Base-by-base conservation (phyloP, 1,140 invertebrate genomes). In the Oscheius sp. region DNA sequence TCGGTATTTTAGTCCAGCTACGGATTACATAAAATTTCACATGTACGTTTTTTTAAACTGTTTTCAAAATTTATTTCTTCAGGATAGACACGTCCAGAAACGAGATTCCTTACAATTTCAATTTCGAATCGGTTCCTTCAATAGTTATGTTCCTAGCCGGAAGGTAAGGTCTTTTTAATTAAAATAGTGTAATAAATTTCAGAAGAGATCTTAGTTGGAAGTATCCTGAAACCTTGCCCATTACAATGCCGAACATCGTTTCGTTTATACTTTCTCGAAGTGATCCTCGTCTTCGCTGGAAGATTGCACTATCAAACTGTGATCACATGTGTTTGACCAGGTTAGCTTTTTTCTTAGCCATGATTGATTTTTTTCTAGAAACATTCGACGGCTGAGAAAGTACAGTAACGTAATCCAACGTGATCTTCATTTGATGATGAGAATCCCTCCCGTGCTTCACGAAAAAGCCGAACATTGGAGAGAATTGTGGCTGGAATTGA, bases 141-240 rank as follows among this genome's bases (percentile, higher is more conserved):
- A 23, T 55, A 20, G 49, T 55, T 7, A 7, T 55, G 23, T 55
- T 55, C 49, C 49, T 55, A 4, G 49, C 49, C 28, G 49, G 49
- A 55, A 55, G 49, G 38, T n/a, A 10, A 42, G 38, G 7, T 10
- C 7, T 10, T 42, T 42, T 42, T n/a, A 7, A n/a, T 42, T 42
- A 10, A 10, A 7, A 42, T n/a, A n/a, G n/a, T n/a, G n/a, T 10
- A 42, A 42, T 42, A 10, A 10, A 10, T 7, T 42, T 42, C 38
- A 42, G 38, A 23, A 55, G 49, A 55, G 49, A 55, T 23, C 15
- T 55, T 55, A 55, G 49, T 26, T 55, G 49, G 49, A 55, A 55
- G 23, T 55, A 55, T 55, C 49, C 49, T 13, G 49, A 55, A 23
- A 55, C 28, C 15, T 23, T 55, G 7, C 49, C 49, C 7, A 55